Percentiles rank a stretch among this genome's conserved stretches.
Conservation (phyloP, 2,888 invertebrate genomes). For the Epinotia brunnichana region DNA sequence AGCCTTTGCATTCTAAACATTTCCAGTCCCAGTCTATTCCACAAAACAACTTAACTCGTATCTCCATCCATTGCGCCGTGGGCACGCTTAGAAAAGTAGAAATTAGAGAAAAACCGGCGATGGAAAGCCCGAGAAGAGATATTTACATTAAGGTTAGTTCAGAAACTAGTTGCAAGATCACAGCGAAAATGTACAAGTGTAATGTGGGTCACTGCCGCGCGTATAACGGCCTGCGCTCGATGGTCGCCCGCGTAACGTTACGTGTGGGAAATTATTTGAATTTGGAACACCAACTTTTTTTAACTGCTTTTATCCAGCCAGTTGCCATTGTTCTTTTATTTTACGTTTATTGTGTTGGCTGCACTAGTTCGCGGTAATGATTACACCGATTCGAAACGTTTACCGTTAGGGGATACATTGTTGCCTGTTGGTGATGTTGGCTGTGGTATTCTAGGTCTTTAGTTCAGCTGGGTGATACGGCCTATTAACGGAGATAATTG, state of each 20-base stretch:
- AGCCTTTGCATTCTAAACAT: slow-evolving; percentile 42
- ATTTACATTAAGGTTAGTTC: slow-evolving; percentile 71
- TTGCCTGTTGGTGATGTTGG: slow-evolving; percentile 29
- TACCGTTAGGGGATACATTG: slow-evolving; percentile 50
- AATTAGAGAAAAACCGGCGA: slow-evolving; percentile 48
- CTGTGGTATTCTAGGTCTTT: slow-evolving; percentile 41
- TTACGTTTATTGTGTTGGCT: slow-evolving; percentile 64
- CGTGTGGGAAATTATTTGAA: slow-evolving; percentile 84
- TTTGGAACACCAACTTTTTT: slow-evolving; percentile 76
- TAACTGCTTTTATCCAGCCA: slow-evolving; percentile 71
- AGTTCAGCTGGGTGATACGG: slow-evolving; percentile 36
- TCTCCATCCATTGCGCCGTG: slow-evolving; percentile 54
- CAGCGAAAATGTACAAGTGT: slow-evolving; percentile 64
- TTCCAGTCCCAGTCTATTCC: slow-evolving; percentile 36
- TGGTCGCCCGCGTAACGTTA: slow-evolving; percentile 83
- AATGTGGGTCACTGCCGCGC: slow-evolving; percentile 80
- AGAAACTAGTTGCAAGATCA: slow-evolving; percentile 63
- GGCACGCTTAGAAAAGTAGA: slow-evolving; percentile 46
- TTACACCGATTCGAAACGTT: slow-evolving; percentile 53
- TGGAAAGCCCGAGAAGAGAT: slow-evolving; percentile 47
- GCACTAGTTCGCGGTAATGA: slow-evolving; percentile 64
- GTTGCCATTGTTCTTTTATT: slow-evolving; percentile 71
- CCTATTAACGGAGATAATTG: slow-evolving; percentile 40
- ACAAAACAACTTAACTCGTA: slow-evolving; percentile 42
- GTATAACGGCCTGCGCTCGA: slow-evolving; percentile 80